Conservation (phyloP, 2,113 vertebrate species). For the Lycaon pictus region DNA sequence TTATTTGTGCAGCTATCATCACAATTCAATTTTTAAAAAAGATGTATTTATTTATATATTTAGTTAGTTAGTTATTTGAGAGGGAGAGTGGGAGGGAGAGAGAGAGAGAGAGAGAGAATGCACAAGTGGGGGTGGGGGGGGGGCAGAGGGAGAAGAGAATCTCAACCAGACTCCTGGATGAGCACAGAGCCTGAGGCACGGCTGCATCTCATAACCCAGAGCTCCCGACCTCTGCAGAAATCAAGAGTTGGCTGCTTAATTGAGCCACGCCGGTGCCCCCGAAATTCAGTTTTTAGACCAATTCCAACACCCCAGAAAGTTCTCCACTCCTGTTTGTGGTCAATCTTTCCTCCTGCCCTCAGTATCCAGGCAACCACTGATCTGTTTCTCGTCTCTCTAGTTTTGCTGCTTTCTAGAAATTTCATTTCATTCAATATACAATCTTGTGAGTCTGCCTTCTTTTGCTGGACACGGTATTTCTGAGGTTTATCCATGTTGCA, state of each 20-base stretch:
- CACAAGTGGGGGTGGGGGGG: too few relatives aligned
- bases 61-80: not conserved
- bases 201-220: not conserved
- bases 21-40: not conserved
- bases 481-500: not conserved
- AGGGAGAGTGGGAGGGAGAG: not conserved
- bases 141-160: not conserved
- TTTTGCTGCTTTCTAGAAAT: constrained; percentile 40
- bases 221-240: not conserved
- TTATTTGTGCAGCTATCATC: not conserved
- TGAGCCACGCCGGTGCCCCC: not conserved
- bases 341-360: not conserved
- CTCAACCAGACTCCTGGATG: not conserved
- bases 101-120: not conserved
- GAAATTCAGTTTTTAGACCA: not conserved
- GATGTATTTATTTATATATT: not conserved
- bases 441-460: not conserved
- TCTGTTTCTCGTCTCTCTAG: not conserved
- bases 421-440: not conserved
- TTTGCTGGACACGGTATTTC: not conserved
- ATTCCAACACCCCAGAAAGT: not conserved
- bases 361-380: not conserved
- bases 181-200: not conserved
- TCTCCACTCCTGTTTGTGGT: not conserved
- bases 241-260: not conserved